Evolutionary conservation across 2,113 vertebrate species (phyloP).

Genomic region (Andinoacara biseriatus): DNA sequence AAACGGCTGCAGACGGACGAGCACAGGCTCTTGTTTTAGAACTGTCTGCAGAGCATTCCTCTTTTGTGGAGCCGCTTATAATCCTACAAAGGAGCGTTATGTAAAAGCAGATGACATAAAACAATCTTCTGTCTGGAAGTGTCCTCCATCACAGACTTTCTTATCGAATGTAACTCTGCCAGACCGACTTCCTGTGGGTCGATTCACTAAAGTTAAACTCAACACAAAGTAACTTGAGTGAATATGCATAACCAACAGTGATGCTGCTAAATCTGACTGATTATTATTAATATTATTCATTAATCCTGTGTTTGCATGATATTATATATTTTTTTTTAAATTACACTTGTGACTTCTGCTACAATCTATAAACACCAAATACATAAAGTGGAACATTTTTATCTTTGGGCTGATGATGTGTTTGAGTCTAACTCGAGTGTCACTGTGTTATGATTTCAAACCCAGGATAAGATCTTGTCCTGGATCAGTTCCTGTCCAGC

Average conservation of each 20-base stretch:
- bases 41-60: background rate
- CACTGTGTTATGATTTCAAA: background rate
- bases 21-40: background rate
- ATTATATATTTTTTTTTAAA: too few relatives aligned
- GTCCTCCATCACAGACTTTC: too few relatives aligned
- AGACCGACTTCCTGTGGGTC: background rate
- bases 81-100: background rate
- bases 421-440: background rate
- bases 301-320: background rate
- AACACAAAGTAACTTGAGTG: background rate
- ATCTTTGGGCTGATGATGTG: background rate
- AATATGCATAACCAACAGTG: background rate
- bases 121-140: background rate
- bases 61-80: background rate
- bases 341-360: background rate
- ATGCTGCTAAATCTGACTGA: background rate
- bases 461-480: too few relatives aligned
- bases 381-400: background rate
- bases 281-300: background rate
- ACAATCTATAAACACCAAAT: background rate
- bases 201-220: background rate
- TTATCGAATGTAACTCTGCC: background rate
- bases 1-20: background rate
- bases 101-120: background rate
- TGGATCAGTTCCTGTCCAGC: too few relatives aligned